Percentiles rank a stretch among this genome's conserved stretches.
These are phyloP conservation scores for Hypsopygia costalis DNA, from an alignment of 2,888 invertebrate genomes.

Conservation along the genomic window DNA sequence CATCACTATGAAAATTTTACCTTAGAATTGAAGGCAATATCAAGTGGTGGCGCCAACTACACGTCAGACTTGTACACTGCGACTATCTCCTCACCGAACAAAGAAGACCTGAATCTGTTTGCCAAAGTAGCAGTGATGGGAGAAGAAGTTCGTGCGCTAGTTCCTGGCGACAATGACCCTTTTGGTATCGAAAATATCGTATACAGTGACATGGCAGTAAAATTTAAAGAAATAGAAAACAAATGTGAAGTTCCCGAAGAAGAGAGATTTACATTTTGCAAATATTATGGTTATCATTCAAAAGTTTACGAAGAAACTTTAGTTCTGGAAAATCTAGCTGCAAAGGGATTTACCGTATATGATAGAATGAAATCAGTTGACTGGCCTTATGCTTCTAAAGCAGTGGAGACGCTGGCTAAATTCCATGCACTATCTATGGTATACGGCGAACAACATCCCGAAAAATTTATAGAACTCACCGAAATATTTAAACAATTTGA, in stretches of 20 bases:
- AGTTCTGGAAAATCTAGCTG: constrained; percentile 43
- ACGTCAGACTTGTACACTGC: constrained; percentile 35
- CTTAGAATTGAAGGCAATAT: constrained; percentile 16
- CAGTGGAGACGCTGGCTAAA: constrained; percentile 27
- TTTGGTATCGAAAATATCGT: neutral
- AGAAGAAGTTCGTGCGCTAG: neutral
- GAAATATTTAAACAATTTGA: neutral
- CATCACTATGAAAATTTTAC: constrained; percentile 19
- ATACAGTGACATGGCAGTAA: neutral
- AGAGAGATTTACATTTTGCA: constrained; percentile 31
- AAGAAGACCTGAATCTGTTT: neutral
- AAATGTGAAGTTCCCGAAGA: constrained; percentile 27
- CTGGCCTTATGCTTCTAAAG: constrained; percentile 26
- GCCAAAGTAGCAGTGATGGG: neutral
- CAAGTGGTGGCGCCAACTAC: constrained; percentile 42
- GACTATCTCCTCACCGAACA: constrained; percentile 16
- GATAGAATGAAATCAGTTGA: constrained; percentile 26
- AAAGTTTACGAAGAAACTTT: constrained; percentile 35
- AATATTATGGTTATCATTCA: constrained; percentile 33
- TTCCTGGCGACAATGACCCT: neutral
- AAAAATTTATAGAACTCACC: constrained; percentile 18
- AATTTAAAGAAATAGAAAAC: constrained; percentile 21
- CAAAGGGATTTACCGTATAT: constrained; percentile 32
- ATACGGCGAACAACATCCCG: constrained; percentile 25
- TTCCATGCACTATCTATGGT: constrained; percentile 38